Evolutionary conservation across 2,113 vertebrate genomes (phyloP).

Genomic region (Chaetorhynchus papuensis): DNA sequence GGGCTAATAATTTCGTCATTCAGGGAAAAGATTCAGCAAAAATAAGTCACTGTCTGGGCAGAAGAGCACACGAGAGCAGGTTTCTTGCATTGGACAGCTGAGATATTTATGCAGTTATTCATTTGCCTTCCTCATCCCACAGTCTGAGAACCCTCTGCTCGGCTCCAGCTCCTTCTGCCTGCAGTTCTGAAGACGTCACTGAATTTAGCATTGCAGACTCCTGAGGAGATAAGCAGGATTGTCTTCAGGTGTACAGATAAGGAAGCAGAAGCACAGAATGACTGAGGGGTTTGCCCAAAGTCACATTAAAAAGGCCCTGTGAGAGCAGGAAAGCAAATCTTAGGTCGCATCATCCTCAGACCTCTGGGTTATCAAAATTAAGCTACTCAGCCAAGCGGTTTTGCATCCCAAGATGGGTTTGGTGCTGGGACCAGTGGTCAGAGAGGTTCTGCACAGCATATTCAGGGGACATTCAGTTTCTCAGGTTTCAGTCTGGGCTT

Average conservation of each 20-base stretch:
- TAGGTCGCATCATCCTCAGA: not conserved
- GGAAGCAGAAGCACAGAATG: not conserved
- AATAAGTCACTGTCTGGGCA: slow-evolving; percentile 6
- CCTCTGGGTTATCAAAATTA: not conserved
- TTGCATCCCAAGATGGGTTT: not conserved
- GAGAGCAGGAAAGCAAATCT: not conserved
- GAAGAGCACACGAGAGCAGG: not conserved
- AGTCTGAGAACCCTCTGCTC: not conserved
- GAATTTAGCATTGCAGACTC: not conserved
- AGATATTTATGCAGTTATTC: not conserved
- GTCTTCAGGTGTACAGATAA: not conserved
- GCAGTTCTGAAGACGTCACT: not conserved
- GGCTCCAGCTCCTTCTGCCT: not conserved
- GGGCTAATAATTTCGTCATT: not conserved
- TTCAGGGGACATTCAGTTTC: not conserved
- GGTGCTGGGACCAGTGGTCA: not conserved
- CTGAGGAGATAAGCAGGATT: not conserved
- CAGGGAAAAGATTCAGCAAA: not conserved
- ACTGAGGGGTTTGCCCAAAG: not conserved
- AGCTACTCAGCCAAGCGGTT: fast-evolving
- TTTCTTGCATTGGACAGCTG: not conserved
- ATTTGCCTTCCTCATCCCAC: not conserved
- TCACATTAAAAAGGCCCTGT: not conserved
- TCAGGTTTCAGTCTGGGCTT: not conserved
- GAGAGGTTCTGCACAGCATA: not conserved